Conservation (phyloP, 2,797 vertebrate species). For the Rhinogobio ventralis region DNA sequence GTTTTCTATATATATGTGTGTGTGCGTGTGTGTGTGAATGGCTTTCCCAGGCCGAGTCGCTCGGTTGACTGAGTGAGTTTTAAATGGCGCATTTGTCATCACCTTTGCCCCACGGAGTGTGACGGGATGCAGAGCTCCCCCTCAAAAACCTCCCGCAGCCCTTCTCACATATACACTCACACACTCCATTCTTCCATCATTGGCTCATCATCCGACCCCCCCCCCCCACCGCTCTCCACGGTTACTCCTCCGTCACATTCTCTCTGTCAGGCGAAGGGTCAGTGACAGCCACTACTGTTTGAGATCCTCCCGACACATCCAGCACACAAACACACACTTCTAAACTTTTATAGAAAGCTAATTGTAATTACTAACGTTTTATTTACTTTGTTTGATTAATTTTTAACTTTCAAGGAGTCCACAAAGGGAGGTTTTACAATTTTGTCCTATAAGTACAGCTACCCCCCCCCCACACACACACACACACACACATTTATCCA, state of each 20-base stretch:
- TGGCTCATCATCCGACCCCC: slow-evolving; percentile 35
- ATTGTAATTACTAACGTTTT: neutral
- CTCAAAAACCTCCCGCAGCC: slow-evolving; percentile 58
- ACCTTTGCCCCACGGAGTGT: slow-evolving; percentile 61
- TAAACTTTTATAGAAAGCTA: neutral
- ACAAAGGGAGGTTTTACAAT: slow-evolving; percentile 1
- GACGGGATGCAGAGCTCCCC: slow-evolving; percentile 55
- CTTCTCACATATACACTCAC: slow-evolving; percentile 37
- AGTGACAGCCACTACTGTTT: slow-evolving; percentile 30
- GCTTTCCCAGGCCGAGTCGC: slow-evolving; percentile 59
- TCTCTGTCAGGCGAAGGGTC: slow-evolving; percentile 26
- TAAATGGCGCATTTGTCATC: slow-evolving; percentile 73
- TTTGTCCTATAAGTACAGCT: neutral
- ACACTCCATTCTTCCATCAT: slow-evolving; percentile 44
- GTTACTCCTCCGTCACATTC: slow-evolving; percentile 40
- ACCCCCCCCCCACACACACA: too few species aligned
- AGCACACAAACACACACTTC: slow-evolving; percentile 12
- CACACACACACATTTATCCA: neutral
- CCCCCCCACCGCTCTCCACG: neutral
- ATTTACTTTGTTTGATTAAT: neutral
- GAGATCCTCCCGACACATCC: neutral
- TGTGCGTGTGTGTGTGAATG: slow-evolving; percentile 36
- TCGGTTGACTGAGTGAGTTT: slow-evolving; percentile 66
- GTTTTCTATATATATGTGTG: neutral
- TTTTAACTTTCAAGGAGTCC: neutral